Evolutionary conservation across 2,113 vertebrate species (phyloP).

Genomic region (Cariama cristata): DNA sequence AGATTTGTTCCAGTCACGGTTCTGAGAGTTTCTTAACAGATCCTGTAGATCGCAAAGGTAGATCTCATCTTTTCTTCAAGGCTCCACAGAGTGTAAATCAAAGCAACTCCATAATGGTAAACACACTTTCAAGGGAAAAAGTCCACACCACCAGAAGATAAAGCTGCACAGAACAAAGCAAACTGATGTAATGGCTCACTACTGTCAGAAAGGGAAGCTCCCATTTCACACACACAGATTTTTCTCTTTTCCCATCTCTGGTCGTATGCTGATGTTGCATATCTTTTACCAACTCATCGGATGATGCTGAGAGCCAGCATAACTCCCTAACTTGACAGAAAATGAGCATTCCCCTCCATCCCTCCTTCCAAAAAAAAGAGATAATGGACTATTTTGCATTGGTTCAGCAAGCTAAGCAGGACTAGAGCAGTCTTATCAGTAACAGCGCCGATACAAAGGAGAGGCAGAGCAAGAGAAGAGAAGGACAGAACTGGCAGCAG

Average conservation of each 20-base stretch:
- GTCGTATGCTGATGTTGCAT: neutral
- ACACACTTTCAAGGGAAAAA: neutral
- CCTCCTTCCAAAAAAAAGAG: neutral
- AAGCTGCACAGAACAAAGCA: neutral
- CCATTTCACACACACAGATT: neutral
- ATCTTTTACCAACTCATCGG: accelerated
- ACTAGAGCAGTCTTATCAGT: neutral
- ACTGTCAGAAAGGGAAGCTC: neutral
- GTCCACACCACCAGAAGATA: neutral
- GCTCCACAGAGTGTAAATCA: accelerated
- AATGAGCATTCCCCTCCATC: neutral
- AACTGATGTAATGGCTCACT: neutral
- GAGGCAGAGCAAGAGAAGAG: neutral
- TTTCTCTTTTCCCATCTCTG: neutral
- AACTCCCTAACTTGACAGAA: neutral
- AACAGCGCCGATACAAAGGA: neutral
- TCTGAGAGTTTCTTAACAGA: neutral
- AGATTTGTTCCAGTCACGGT: neutral
- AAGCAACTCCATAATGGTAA: neutral
- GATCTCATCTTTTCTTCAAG: neutral
- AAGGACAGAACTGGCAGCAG: neutral
- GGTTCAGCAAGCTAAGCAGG: neutral
- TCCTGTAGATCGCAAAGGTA: neutral
- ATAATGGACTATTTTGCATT: neutral
- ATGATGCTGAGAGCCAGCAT: neutral